Percentiles rank a stretch among this genome's conserved stretches.
Conservation (phyloP, 2,113 vertebrate genomes). For the Phoenicopterus ruber region DNA sequence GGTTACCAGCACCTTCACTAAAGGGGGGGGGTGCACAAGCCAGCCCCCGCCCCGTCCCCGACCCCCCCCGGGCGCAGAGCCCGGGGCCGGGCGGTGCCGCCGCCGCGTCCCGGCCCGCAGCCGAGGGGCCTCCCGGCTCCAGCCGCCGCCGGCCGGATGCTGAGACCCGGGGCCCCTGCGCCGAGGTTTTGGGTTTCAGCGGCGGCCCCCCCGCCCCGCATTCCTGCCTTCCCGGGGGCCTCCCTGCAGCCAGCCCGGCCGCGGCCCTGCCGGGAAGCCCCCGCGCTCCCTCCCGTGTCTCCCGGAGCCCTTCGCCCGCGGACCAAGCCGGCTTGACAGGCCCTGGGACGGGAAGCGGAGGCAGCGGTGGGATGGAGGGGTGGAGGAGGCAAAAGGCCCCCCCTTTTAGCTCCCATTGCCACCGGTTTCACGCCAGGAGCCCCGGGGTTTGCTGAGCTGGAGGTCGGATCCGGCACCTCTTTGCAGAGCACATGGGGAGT, state of each 20-base stretch:
- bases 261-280: not conserved
- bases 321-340: not conserved
- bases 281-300: not conserved
- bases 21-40: not conserved
- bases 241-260: not conserved
- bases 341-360: not conserved
- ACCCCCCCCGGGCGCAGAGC: no score
- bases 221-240: conserved; percentile 6
- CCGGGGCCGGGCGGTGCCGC: not conserved
- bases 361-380: not conserved
- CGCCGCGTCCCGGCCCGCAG: no score
- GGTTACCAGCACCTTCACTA: not conserved
- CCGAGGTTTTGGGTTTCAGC: conserved; percentile 15
- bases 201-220: not conserved
- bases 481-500: not conserved
- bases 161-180: not conserved
- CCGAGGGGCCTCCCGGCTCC: not conserved
- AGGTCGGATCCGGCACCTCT: rapidly evolving
- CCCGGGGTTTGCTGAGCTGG: not conserved
- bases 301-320: rapidly evolving
- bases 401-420: rapidly evolving
- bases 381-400: rapidly evolving
- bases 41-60: not conserved
- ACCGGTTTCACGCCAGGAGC: not conserved
- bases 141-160: not conserved